Base-by-base conservation (phyloP, 2,797 vertebrate species). In the Galagoides demidoff region DNA sequence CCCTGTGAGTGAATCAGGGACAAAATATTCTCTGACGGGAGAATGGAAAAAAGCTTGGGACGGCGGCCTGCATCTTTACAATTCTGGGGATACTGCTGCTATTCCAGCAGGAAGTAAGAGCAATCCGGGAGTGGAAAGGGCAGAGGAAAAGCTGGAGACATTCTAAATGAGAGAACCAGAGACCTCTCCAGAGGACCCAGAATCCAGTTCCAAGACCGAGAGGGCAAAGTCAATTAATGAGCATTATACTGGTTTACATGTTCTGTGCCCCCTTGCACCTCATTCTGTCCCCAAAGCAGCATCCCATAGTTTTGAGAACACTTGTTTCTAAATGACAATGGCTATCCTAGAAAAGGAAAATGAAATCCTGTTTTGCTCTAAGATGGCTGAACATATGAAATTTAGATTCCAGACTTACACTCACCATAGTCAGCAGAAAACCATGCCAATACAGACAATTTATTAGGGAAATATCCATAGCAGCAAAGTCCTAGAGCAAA, bases 341-440 rank as follows among this genome's bases (percentile, higher is more conserved):
- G 68, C 52, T 77, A 88, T 70, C 23, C 14, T 85, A 16, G 23
- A 12, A 90, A 86, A 70, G 43, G 70, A 79, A 34, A 49, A 23
- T 1, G 12, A 66, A 39, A 9, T 57, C 89, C 76, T 55, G 52
- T 77, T 73, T 77, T 66, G 52, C 74, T 88, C 63, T 92, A 96
- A 96, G 68, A 89, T 84, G 70, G 64, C 85, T 96, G 57, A 95
- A 94, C 61, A 89, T 66, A 96, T 95, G 73, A 94, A 90, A 97
- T 96, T 96, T 94, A 97, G 97, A 97, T 96, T 97, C 96, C 76
- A 97, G 83, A 86, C 77, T 92, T 92, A 79, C 87, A 85, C 23
- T 66, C 77, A 86, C 88, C 37, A 37, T 61, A 96, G 94, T 97
- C 94, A 93, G 83, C 94, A 97, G 71, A 90, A 95, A 97, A 66